Base-by-base conservation (phyloP, 2,797 vertebrate genomes). In the Cyprinodon diabolis region DNA sequence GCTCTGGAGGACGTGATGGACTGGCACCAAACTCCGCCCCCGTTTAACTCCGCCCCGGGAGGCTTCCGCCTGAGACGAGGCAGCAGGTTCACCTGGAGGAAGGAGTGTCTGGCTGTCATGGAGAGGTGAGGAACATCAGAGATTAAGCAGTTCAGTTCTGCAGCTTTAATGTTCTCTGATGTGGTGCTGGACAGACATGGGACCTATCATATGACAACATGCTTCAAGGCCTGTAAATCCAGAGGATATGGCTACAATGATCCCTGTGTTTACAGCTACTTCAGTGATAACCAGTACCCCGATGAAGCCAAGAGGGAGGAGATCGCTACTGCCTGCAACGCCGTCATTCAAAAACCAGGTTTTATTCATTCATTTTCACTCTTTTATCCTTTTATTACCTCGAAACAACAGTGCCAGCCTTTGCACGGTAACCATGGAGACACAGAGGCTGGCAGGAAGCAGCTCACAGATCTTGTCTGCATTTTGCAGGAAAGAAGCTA, bases 331-430 rank as follows among this genome's bases (percentile, higher is more conserved):
- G 98, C 98, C 81, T 99, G 98, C 93, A 99, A 99, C 45, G 96
- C 96, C 3, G 98, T 99, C 52, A 99, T 99, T 87, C 97, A 99
- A 76, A 99, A 99, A 88, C 98, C 98, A 96, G 98, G 98, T 98
- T 85, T 8, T 35, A 12, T 51, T 21, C 12, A 23, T 25, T 57
- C 9, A 23, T 14, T 14, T 15, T 21, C 4, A 7, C 40, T 23
- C 62, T 23, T 13, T 25, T 13, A 49, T 25, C 55, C 11, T 13
- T 23, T 23, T 47, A 45, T 65, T n/a, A 47, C 40, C 17, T 43
- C 15, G 35, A 45, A 63, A 9, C 4, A 19, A 9, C 17, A 19
- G 35, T 35, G 13, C 43, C 60, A 63, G 19, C 4, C 37, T 62
- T 62, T 62, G 37, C 40, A 12, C 40, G 11, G 35, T 43, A 40